Percentiles rank a stretch among this genome's conserved stretches.
Evolutionary conservation across 2,797 vertebrate genomes (phyloP).

Genomic region (Novumbra hubbsi): DNA sequence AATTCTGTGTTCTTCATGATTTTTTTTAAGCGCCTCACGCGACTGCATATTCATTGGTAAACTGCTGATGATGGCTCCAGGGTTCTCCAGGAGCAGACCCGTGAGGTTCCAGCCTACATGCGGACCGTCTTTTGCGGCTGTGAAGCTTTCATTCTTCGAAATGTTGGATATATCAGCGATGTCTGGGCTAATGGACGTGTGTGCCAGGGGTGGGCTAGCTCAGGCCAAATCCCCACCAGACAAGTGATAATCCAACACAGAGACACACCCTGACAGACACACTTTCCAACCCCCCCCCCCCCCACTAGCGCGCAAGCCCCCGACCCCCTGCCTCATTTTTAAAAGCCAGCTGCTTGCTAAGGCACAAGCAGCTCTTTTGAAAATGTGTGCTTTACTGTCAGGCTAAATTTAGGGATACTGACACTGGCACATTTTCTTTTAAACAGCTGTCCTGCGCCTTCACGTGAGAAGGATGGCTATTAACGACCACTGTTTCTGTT

Average conservation of each 20-base stretch:
- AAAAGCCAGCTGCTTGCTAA: conserved; percentile 23
- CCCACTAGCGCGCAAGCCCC: not conserved
- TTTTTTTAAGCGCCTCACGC: conserved; percentile 36
- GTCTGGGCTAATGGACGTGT: conserved; percentile 17
- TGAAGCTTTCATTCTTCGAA: conserved; percentile 49
- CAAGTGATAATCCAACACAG: conserved; percentile 31
- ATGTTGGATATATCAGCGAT: conserved; percentile 16
- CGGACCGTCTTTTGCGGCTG: not conserved
- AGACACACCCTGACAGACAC: not conserved
- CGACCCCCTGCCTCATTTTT: conserved; percentile 20
- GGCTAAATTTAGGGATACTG: conserved; percentile 60
- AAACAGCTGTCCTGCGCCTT: conserved; percentile 50
- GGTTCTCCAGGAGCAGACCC: conserved; percentile 11
- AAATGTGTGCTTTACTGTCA: conserved; percentile 33
- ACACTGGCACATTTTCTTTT: conserved; percentile 36
- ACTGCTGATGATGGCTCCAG: conserved; percentile 31
- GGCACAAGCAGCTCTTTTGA: conserved; percentile 17
- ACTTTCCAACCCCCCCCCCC: not conserved
- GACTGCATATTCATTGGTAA: conserved; percentile 49
- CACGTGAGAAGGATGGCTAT: conserved; percentile 11
- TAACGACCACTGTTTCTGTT: not conserved
- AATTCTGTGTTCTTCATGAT: not conserved
- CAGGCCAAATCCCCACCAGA: conserved; percentile 41
- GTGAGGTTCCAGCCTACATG: not conserved
- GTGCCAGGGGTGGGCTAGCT: conserved; percentile 32